phyloP scores from a whole-genome alignment of 2,888 invertebrate species.

The Lissocephala sabroskyi region DNA sequence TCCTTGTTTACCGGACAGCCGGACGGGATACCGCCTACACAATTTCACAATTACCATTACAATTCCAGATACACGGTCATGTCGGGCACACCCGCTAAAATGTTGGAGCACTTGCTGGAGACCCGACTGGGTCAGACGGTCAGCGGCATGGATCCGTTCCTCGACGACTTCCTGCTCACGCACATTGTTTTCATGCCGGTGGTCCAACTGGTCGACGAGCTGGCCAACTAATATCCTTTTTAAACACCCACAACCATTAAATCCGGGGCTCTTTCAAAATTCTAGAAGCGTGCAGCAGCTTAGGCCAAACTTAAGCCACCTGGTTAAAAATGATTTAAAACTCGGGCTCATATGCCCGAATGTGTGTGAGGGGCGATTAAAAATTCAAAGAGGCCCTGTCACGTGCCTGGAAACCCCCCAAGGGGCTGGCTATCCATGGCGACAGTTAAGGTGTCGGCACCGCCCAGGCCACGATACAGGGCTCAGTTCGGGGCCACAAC shows the following conservation, averaged over 20 bases:
- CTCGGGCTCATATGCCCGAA: too few species aligned
- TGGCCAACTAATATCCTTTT: constrained; percentile 86
- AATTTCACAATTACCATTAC: not conserved
- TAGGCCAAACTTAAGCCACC: too few species aligned
- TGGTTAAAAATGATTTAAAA: too few species aligned
- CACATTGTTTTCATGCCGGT: constrained; percentile 88
- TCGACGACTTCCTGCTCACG: constrained; percentile 87
- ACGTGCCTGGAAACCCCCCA: constrained; percentile 28
- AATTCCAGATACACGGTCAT: constrained; percentile 84
- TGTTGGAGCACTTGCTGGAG: constrained; percentile 88
- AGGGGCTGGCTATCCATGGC: constrained; percentile 25
- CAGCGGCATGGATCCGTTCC: constrained; percentile 80
- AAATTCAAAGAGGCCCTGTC: constrained; percentile 34
- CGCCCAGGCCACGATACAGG: constrained; percentile 37
- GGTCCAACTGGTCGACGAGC: constrained; percentile 81
- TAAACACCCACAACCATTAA: constrained; percentile 34
- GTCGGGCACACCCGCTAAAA: constrained; percentile 89
- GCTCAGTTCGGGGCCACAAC: constrained; percentile 5
- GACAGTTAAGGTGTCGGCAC: constrained; percentile 49
- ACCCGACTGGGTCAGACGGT: constrained; percentile 80
- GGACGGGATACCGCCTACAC: too few species aligned
- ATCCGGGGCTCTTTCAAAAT: constrained; percentile 3
- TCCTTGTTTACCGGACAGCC: constrained; percentile 3
- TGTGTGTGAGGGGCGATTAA: constrained; percentile 14
- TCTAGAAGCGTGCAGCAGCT: constrained; percentile 26